These are phyloP conservation scores for Argynnis bischoffii DNA, from an alignment of 2,888 invertebrate genomes.

Conservation along the genomic window DNA sequence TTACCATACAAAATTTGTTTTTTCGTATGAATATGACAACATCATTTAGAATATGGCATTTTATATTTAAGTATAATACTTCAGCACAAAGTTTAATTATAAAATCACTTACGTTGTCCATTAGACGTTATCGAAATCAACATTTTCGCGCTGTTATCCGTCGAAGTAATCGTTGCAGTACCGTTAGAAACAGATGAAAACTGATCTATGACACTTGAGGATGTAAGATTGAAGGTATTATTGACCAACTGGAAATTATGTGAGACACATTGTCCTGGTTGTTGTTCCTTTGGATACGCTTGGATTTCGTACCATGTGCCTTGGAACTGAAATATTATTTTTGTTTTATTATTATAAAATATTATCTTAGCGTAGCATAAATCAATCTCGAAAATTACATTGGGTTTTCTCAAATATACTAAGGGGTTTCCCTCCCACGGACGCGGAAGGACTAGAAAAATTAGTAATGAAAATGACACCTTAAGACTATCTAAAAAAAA, in stretches of 20 bases:
- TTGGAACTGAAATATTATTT: slow-evolving; percentile 9
- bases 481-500: too few species aligned
- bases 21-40: too few species aligned
- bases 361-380: too few species aligned
- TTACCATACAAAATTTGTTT: neutral
- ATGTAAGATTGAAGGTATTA: slow-evolving; percentile 47
- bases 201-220: slow-evolving; percentile 54
- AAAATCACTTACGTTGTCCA: slow-evolving; percentile 43
- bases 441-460: too few species aligned
- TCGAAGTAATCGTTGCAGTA: slow-evolving; percentile 42
- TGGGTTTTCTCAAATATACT: too few species aligned
- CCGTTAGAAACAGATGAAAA: slow-evolving; percentile 46
- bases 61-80: neutral
- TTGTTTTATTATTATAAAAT: neutral
- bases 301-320: slow-evolving; percentile 45
- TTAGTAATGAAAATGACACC: too few species aligned
- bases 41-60: too few species aligned
- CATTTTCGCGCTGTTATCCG: slow-evolving; percentile 53
- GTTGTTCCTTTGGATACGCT: slow-evolving; percentile 49
- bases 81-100: neutral
- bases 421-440: too few species aligned
- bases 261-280: slow-evolving; percentile 58
- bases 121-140: slow-evolving; percentile 45
- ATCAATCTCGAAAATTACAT: too few species aligned
- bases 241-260: slow-evolving; percentile 48